These are phyloP conservation scores for Periplaneta americana DNA, from an alignment of 1,140 invertebrate species.

Conservation along the genomic window DNA sequence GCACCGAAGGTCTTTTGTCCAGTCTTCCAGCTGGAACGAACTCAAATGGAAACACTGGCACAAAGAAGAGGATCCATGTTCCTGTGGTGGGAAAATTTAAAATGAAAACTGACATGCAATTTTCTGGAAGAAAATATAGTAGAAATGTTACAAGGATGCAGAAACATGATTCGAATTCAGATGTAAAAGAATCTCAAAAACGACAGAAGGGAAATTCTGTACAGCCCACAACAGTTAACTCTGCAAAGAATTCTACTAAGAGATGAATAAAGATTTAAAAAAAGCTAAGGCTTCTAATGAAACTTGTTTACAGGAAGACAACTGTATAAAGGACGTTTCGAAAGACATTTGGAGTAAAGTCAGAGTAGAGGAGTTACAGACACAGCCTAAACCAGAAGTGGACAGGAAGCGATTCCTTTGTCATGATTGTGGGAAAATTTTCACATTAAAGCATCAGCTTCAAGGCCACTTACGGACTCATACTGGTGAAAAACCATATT, in stretches of 20 bases:
- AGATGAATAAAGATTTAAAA: not conserved
- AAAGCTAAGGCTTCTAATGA: not conserved
- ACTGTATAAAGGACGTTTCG: not conserved
- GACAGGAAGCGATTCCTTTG: conserved; percentile 61
- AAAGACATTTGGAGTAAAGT: not conserved
- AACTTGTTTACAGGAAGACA: not conserved
- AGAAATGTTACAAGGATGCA: not conserved
- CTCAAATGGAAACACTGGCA: not conserved
- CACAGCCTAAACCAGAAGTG: conserved; percentile 47
- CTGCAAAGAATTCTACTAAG: not conserved
- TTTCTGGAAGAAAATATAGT: not conserved
- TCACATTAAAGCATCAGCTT: conserved; percentile 24
- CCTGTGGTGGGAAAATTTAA: not conserved
- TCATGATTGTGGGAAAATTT: conserved; percentile 49
- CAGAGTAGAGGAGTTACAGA: not conserved
- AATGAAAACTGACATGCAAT: not conserved
- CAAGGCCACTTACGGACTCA: not conserved
- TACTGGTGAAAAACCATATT: conserved; percentile 10
- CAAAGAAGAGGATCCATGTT: not conserved
- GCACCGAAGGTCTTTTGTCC: not conserved
- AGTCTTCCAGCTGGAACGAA: not conserved
- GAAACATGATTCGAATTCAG: not conserved
- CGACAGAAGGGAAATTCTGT: not conserved
- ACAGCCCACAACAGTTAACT: not conserved
- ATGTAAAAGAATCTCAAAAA: not conserved